Evolutionary conservation across 1,140 invertebrate genomes (phyloP).

Genomic region (Anastrepha obliqua): DNA sequence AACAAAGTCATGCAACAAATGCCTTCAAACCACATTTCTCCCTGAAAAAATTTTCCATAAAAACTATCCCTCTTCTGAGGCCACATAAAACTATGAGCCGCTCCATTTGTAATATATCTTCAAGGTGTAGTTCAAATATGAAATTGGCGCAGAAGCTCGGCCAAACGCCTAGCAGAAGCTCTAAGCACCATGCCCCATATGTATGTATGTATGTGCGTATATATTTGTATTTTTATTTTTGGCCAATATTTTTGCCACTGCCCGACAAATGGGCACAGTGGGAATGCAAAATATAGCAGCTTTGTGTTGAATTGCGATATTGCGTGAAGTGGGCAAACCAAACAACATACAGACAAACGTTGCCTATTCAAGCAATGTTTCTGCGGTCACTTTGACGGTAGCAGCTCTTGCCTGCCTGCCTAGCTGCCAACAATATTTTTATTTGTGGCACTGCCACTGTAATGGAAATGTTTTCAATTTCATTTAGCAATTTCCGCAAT

Average conservation of each 20-base stretch:
- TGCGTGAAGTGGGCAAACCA: neutral
- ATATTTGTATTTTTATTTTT: too few relatives aligned
- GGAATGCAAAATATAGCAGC: neutral
- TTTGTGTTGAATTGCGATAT: neutral
- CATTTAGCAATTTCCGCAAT: conserved; percentile 73
- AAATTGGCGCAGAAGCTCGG: too few relatives aligned
- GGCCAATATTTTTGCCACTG: neutral
- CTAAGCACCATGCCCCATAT: too few relatives aligned
- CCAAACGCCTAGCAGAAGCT: too few relatives aligned
- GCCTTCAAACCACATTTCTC: too few relatives aligned
- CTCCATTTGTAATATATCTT: too few relatives aligned
- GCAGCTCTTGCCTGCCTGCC: conserved; percentile 15
- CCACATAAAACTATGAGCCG: too few relatives aligned
- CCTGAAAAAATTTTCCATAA: too few relatives aligned
- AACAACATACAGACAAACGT: neutral
- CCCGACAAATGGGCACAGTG: neutral
- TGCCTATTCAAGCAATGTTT: neutral
- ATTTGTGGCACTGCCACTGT: conserved; percentile 62
- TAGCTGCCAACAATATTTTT: conserved; percentile 65
- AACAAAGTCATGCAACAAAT: too few relatives aligned
- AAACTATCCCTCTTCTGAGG: too few relatives aligned
- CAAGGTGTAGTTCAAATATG: too few relatives aligned
- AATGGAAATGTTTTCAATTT: conserved; percentile 74
- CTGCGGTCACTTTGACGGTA: neutral
- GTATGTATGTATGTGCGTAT: too few relatives aligned